Evolutionary conservation across 2,888 invertebrate species (phyloP), one percentile per base, ranked within the genome.

Genomic region (Odontomyia ornata): DNA sequence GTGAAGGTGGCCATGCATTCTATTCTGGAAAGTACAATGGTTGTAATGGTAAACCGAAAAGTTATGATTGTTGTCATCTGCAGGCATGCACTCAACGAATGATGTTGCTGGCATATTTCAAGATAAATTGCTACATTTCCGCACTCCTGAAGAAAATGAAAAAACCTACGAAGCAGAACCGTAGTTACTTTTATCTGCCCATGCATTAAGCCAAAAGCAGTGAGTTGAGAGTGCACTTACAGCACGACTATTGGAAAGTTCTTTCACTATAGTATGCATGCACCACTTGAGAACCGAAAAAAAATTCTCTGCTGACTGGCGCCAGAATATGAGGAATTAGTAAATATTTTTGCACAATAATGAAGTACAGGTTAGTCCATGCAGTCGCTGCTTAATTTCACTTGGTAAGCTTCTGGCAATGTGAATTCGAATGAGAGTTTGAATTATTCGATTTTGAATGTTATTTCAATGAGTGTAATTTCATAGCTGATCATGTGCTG

Each of bases 91-190:
- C 78, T 77, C 77, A 78, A 78, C 79, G 77, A 76, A 78, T 79
- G 77, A 79, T 77, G 79, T 69, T 77, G 79, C 62, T 79, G 78
- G 79, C 79, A 79, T 46, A 79, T 79, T 79, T 79, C 77, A 78
- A 79, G 79, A 79, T 79, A 79, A 79, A 79, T 79, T 79, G 79
- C 77, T 69, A 78, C 79, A 79, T 79, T 79, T 79, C 77, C 77
- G 78, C 77, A 78, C 76, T 78, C 71, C 75, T 46, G 9, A 47
- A 47, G 69, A 47, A 69, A 46, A 69, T 60, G 27, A 36, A 36
- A 57, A 21, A 28, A 56, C 23, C 5, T 36, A 36, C 36, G 23
- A 72, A 56, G 21, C 43, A 43, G 15, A 57, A 21, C 73, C 60
- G 30, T 23, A 30, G 13, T 36, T 21, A 72, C 72, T 56, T 56